Evolutionary conservation across 1,140 invertebrate species (phyloP).

Genomic region (Scaptomyza hsui): DNA sequence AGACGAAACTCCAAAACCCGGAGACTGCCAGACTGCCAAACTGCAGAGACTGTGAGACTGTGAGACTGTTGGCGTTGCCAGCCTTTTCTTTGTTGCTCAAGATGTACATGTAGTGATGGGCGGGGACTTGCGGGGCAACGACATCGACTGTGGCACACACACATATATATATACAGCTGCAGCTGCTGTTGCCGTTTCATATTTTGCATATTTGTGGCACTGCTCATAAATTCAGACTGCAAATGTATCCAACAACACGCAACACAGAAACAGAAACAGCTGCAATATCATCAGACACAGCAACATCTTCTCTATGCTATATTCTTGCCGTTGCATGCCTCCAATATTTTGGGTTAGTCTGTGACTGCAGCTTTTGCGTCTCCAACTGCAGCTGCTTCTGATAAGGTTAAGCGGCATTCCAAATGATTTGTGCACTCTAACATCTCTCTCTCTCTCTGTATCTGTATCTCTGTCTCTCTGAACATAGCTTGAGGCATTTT

Average conservation of each 20-base stretch:
- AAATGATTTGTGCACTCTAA: constrained; percentile 47
- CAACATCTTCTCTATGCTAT: background rate
- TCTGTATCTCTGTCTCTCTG: too few relatives aligned
- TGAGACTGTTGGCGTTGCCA: constrained; percentile 12
- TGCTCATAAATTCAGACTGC: constrained; percentile 34
- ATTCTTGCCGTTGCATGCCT: background rate
- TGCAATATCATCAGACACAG: background rate
- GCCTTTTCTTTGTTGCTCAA: constrained; percentile 40
- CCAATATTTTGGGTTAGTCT: background rate
- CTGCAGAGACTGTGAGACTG: constrained; percentile 1
- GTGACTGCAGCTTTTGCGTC: too few relatives aligned
- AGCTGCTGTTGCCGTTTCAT: constrained; percentile 7
- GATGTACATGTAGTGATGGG: constrained; percentile 6
- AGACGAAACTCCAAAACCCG: background rate
- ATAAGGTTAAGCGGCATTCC: constrained; percentile 43
- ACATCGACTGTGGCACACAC: constrained; percentile 8
- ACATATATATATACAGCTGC: too few relatives aligned
- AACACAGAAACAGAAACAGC: constrained; percentile 11
- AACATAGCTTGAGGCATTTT: constrained; percentile 15
- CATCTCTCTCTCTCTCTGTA: too few relatives aligned
- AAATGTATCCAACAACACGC: constrained; percentile 20
- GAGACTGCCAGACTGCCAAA: constrained; percentile 23
- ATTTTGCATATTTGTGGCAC: constrained; percentile 53
- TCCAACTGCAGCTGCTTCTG: constrained; percentile 7
- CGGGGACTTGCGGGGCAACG: background rate